Conservation (phyloP, 2,888 invertebrate genomes). For the Lycaena phlaeas region DNA sequence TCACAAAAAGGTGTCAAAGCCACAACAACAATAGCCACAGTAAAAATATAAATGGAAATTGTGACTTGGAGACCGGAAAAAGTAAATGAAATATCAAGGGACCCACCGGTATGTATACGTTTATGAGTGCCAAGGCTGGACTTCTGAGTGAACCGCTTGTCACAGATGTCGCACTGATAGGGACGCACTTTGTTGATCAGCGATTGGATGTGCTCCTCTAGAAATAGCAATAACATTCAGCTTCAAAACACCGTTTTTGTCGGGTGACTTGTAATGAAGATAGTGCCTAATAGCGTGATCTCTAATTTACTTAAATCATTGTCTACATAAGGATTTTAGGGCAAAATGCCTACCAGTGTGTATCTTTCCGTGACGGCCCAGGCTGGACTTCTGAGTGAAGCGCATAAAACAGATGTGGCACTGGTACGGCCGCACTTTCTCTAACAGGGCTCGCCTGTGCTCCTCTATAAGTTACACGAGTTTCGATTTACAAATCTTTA, state of each 20-base stretch:
- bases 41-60: conserved; percentile 30
- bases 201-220: conserved; percentile 75
- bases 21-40: conserved; percentile 42
- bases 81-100: conserved; percentile 62
- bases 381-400: conserved; percentile 82
- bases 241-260: conserved; percentile 57
- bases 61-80: conserved; percentile 63
- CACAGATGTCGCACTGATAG: conserved; percentile 82
- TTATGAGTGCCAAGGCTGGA: conserved; percentile 88
- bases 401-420: conserved; percentile 81
- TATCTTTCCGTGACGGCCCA: conserved; percentile 81
- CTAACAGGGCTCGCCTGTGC: conserved; percentile 75
- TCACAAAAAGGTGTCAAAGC: conserved; percentile 69
- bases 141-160: conserved; percentile 87
- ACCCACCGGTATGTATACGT: conserved; percentile 82
- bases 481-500: conserved; percentile 64
- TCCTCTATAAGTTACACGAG: conserved; percentile 72
- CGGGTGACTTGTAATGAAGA: conserved; percentile 37
- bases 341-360: conserved; percentile 77
- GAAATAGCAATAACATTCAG: conserved; percentile 71
- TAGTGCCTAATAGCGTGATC: conserved; percentile 59
- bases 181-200: conserved; percentile 76
- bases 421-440: conserved; percentile 78
- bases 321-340: conserved; percentile 69
- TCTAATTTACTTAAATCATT: conserved; percentile 51